Evolutionary conservation across 2,888 invertebrate genomes (phyloP).

Genomic region (Hyalella azteca): DNA sequence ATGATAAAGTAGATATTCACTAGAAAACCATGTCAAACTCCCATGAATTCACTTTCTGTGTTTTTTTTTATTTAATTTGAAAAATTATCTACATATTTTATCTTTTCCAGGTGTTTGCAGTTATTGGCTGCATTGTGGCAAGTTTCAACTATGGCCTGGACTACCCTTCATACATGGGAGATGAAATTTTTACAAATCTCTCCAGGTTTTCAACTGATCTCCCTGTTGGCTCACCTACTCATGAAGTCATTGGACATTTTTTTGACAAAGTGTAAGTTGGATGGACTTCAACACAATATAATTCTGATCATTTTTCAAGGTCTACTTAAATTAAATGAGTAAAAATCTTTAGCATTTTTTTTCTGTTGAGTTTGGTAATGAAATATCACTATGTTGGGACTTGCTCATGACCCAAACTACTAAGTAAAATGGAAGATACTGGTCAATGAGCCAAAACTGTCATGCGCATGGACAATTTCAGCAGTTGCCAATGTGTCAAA

Average conservation of each 20-base stretch:
- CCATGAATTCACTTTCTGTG: too few relatives aligned
- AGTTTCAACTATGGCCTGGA: conserved; percentile 6
- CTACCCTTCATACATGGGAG: neutral
- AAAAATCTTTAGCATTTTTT: neutral
- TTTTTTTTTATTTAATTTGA: neutral
- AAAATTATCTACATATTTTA: neutral
- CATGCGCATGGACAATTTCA: too few relatives aligned
- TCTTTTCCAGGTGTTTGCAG: conserved; percentile 15
- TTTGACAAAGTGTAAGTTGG: neutral
- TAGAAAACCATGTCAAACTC: too few relatives aligned
- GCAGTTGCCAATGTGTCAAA: too few relatives aligned
- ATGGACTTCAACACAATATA: neutral
- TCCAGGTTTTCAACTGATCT: neutral
- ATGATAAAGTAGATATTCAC: too few relatives aligned
- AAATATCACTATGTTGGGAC: too few relatives aligned
- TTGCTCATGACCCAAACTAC: too few relatives aligned
- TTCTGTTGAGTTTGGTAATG: too few relatives aligned
- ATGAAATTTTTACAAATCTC: neutral
- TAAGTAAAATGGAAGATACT: too few relatives aligned
- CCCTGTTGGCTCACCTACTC: neutral
- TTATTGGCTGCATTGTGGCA: conserved; percentile 10
- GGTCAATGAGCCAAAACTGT: too few relatives aligned
- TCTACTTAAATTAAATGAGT: neutral
- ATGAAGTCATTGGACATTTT: too few relatives aligned
- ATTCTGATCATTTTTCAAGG: neutral